These are phyloP conservation scores for Ypsolopha sequella DNA, from an alignment of 2,888 invertebrate species.

Conservation along the genomic window DNA sequence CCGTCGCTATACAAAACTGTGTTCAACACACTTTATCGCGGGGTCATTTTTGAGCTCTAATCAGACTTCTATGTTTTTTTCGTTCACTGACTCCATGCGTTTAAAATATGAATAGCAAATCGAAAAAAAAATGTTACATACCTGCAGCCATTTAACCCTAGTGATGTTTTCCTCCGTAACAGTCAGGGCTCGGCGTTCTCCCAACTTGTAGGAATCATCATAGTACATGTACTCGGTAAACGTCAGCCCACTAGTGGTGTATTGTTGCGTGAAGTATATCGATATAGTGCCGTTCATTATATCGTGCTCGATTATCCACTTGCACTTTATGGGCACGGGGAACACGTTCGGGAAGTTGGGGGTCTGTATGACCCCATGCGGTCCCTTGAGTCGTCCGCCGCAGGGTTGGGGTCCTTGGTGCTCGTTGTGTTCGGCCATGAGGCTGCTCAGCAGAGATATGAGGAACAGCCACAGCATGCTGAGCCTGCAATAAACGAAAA, in stretches of 20 bases:
- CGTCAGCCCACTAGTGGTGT: slow-evolving; percentile 81
- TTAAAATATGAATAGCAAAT: no score
- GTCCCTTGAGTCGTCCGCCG: slow-evolving; percentile 75
- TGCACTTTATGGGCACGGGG: slow-evolving; percentile 84
- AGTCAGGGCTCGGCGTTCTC: slow-evolving; percentile 75
- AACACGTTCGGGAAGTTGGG: slow-evolving; percentile 89
- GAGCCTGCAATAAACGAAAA: no score
- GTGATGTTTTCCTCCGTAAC: slow-evolving; percentile 83
- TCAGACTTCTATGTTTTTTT: no score
- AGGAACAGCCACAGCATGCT: neutral
- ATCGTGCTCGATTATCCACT: slow-evolving; percentile 88
- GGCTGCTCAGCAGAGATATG: neutral
- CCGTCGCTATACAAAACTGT: no score
- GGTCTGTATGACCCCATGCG: slow-evolving; percentile 81
- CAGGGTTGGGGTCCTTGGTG: slow-evolving; percentile 36
- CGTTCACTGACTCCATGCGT: no score
- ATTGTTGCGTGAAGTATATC: slow-evolving; percentile 90
- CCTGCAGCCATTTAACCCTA: slow-evolving; percentile 71
- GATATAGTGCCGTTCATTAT: slow-evolving; percentile 82
- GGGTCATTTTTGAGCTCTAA: no score
- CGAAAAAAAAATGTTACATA: slow-evolving; percentile 16
- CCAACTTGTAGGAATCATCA: slow-evolving; percentile 76
- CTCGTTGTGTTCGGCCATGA: neutral
- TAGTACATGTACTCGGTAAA: slow-evolving; percentile 84
- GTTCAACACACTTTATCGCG: no score